phyloP scores from a whole-genome alignment of 2,888 invertebrate genomes.

The Drosophila formosana region DNA sequence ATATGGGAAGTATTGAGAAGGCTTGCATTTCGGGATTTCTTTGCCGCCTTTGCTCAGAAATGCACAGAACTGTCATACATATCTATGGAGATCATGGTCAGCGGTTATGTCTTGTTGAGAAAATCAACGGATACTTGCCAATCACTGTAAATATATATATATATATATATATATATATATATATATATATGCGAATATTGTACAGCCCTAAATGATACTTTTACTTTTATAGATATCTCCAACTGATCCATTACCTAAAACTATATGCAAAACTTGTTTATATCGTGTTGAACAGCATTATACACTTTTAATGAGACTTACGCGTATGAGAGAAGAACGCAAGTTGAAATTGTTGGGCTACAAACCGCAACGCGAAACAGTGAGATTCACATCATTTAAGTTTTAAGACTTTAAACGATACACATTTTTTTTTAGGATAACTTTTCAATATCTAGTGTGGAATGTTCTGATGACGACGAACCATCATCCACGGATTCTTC shows the following conservation, averaged over 20 bases:
- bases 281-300: conserved; percentile 88
- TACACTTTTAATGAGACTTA: conserved; percentile 81
- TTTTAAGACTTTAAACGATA: neutral
- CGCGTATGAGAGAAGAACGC: conserved; percentile 78
- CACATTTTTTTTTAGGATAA: conserved; percentile 38
- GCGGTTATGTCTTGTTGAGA: conserved; percentile 90
- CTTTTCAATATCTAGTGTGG: conserved; percentile 64
- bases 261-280: conserved; percentile 88
- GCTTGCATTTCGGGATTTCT: conserved; percentile 93
- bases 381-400: conserved; percentile 16
- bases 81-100: conserved; percentile 93
- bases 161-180: neutral
- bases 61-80: conserved; percentile 92
- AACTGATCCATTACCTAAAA: conserved; percentile 90
- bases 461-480: conserved; percentile 75
- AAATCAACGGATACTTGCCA: conserved; percentile 92
- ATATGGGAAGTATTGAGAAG: conserved; percentile 93
- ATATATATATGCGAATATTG: too few relatives aligned
- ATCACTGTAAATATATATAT: conserved; percentile 88
- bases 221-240: conserved; percentile 86
- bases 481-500: conserved; percentile 20
- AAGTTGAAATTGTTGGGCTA: conserved; percentile 58
- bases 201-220: neutral
- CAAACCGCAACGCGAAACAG: conserved; percentile 40
- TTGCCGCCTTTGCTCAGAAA: conserved; percentile 94